A percentile compares a stretch with the other conserved stretches of the same genome.
Evolutionary conservation across 2,797 vertebrate species (phyloP).

Genomic region (Anguilla megastoma): DNA sequence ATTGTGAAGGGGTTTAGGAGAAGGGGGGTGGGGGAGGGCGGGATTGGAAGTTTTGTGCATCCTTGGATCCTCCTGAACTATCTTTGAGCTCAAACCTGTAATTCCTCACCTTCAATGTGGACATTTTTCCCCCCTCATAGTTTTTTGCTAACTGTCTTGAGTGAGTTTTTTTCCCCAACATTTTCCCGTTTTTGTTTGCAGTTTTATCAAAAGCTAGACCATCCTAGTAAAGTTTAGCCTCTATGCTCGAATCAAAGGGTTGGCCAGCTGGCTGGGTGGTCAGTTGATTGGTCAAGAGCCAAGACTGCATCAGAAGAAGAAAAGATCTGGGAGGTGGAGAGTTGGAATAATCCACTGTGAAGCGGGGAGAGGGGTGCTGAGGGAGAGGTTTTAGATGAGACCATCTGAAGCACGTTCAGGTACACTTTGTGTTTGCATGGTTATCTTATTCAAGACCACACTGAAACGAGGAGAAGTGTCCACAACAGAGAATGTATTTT

Average conservation of each 20-base stretch:
- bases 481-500: constrained; percentile 73
- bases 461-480: constrained; percentile 43
- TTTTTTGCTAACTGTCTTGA: constrained; percentile 61
- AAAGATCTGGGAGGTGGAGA: neutral
- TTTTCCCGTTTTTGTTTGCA: constrained; percentile 54
- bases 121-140: constrained; percentile 48
- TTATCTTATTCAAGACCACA: constrained; percentile 41
- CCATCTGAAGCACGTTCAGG: constrained; percentile 62
- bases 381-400: constrained; percentile 51
- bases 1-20: neutral
- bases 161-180: constrained; percentile 61
- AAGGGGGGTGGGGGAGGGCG: neutral
- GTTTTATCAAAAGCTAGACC: constrained; percentile 34
- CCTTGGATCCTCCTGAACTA: constrained; percentile 41
- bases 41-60: constrained; percentile 30
- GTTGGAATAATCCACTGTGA: neutral
- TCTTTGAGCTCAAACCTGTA: constrained; percentile 53
- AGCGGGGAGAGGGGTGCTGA: neutral
- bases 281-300: neutral
- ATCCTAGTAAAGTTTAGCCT: constrained; percentile 41
- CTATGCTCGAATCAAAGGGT: neutral
- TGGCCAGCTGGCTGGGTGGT: neutral
- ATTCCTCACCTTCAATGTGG: constrained; percentile 54
- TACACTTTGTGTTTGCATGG: constrained; percentile 76
- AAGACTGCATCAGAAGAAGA: neutral